Base-by-base conservation (phyloP, 2,797 vertebrate species). In the Uromys caudimaculatus region DNA sequence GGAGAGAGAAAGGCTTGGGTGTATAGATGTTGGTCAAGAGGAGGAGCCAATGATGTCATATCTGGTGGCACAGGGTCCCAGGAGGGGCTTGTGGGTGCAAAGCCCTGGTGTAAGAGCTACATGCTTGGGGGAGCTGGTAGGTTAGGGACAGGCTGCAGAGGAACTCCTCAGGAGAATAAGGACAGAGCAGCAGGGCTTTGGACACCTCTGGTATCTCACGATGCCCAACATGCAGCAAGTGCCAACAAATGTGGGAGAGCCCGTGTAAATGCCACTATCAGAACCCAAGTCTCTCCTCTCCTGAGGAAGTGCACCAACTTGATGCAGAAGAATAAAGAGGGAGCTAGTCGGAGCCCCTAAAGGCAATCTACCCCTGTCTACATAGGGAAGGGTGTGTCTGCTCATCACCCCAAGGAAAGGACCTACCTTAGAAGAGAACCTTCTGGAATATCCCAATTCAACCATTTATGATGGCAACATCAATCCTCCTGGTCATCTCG, bases 201-300 rank as follows among this genome's bases (percentile, higher is more conserved):
- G 2, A 67, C 69, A 78, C 62, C 41, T 75, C 64, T 24, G 35
- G 84, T 6, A 4, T 2, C 75, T 89, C 35, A 52, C 32, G 44
- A 62, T 0, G 0, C 32, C 32, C 17, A 3, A 79, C 47, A 60
- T 21, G 4, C 1, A 81, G 29, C 41, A n/a, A 35, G 29, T 0
- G 8, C 29, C 78, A 50, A 16, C 0, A 21, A 29, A 27, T 9
- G 8, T 29, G 23, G 78, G 12, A 23, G 19, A 38, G 23, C 58
- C 24, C 21, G 38, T 3, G 4, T 17, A 29, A 58, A 21, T 0
- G 6, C 38, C 11, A 41, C 64, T 32, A 11, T 79, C 71, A 32
- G 82, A 32, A 16, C 38, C 4, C 6, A 76, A 47, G 54, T 52
- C 17, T 21, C 60, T 73, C 69, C 60, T 67, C 56, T 41, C 29